Evolutionary conservation across 2,113 vertebrate genomes (phyloP).

Genomic region (Phycodurus eques): DNA sequence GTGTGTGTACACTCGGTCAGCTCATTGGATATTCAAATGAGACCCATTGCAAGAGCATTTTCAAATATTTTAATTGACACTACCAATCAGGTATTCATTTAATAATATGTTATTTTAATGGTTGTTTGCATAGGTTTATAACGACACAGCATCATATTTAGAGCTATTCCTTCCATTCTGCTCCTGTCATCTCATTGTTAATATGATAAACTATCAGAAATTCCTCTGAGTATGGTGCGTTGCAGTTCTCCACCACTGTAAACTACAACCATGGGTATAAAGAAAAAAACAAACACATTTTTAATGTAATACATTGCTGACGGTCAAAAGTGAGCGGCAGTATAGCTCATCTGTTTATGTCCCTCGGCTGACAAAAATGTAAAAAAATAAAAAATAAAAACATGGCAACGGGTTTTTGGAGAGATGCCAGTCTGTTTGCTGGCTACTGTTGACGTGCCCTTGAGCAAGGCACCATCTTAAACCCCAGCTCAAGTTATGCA

Average conservation of each 20-base stretch:
- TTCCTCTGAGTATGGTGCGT: background rate
- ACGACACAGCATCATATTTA: background rate
- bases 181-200: background rate
- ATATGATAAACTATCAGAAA: background rate
- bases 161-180: background rate
- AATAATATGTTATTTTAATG: background rate
- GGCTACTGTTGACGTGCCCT: background rate
- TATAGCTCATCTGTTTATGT: background rate
- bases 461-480: background rate
- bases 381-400: background rate
- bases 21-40: background rate
- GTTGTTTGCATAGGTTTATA: background rate
- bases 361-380: background rate
- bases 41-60: background rate
- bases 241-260: background rate
- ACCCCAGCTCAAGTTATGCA: background rate
- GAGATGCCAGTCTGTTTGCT: background rate
- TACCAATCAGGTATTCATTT: background rate
- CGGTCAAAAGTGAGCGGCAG: background rate
- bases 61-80: background rate
- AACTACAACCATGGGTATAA: background rate
- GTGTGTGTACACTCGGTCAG: background rate
- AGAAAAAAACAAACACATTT: too few species aligned
- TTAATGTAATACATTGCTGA: background rate
- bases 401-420: background rate